Conservation (phyloP, 2,113 vertebrate species). For the Apistogramma diplotaenia region DNA sequence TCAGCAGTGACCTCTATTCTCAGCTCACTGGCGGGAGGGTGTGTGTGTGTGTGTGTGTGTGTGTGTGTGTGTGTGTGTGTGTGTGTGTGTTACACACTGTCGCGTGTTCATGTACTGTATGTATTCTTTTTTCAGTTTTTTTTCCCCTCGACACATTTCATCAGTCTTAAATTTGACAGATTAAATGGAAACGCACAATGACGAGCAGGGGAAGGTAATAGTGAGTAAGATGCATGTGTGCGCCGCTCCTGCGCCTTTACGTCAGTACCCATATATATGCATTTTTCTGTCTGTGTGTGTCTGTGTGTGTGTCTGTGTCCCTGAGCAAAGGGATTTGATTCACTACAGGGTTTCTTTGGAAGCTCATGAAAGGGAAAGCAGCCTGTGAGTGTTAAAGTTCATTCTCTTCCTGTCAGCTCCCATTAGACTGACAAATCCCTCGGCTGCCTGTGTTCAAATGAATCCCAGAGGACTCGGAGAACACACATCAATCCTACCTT, state of each 20-base stretch:
- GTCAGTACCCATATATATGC: neutral
- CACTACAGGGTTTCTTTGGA: slow-evolving; percentile 39
- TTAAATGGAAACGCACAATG: slow-evolving; percentile 13
- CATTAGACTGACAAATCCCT: slow-evolving; percentile 59
- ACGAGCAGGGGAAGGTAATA: neutral
- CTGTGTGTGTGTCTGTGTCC: neutral
- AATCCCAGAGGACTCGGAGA: slow-evolving; percentile 16
- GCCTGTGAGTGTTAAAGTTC: slow-evolving; percentile 53
- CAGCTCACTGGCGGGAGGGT: slow-evolving; percentile 22
- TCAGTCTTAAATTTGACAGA: slow-evolving; percentile 29
- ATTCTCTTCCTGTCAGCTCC: slow-evolving; percentile 51
- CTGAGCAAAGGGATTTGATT: slow-evolving; percentile 28
- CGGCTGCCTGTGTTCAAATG: neutral
- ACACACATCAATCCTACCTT: slow-evolving; percentile 25
- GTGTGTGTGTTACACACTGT: neutral
- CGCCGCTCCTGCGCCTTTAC: neutral
- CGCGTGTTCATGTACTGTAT: neutral
- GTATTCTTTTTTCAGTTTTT: neutral
- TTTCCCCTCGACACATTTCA: neutral
- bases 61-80: slow-evolving; percentile 9
- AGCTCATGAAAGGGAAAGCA: slow-evolving; percentile 65
- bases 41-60: slow-evolving; percentile 7
- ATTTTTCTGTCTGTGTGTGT: neutral
- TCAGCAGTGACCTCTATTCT: slow-evolving; percentile 28
- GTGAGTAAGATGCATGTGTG: neutral